Base-by-base conservation (phyloP, 2,797 vertebrate species). In the Microtus californicus region DNA sequence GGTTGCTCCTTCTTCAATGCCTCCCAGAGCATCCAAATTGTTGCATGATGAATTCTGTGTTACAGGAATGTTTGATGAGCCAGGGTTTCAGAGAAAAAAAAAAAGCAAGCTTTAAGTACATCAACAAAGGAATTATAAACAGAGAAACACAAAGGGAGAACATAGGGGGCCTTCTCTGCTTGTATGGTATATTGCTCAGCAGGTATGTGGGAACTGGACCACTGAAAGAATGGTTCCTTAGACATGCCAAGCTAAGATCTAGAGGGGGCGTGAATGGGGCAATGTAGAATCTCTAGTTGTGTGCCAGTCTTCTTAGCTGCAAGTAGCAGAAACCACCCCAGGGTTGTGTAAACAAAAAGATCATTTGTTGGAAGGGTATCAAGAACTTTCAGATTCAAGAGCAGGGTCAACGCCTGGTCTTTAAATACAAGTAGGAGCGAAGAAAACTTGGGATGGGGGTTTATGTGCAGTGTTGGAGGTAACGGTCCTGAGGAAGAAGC, bases 1-100 rank as follows among this genome's bases (percentile, higher is more conserved):
- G 45, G 31, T 74, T 83, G 65, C 83, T 14, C 27, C 37, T 21
- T 76, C 45, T 27, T 81, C 31, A 69, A 29, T 59, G 21, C 81
- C 79, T 96, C 59, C 59, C 34, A 23, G 76, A 87, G 59, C 21
- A 82, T 21, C 40, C 51, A 54, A 71, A 74, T 91, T 17, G 15
- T 91, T 69, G 29, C 76, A 56, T 15, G 31, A 67, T 83, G 86
- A 93, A 82, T 61, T 83, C 74, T 86, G 4, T 63, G 48, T 76
- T 89, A 76, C 51, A 67, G 65, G 81, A 45, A 61, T 61, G 74
- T 79, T 82, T 89, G 83, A 73, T 23, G 56, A 48, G 37, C 56
- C 23, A 65, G 82, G 40, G 9, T 89, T 97, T 90, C 59, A 31
- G 61, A 95, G 73, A 91, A 79, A 34, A 79, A n/a, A n/a, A n/a